phyloP scores from a whole-genome alignment of 2,888 invertebrate species.

The Aelia acuminata region DNA sequence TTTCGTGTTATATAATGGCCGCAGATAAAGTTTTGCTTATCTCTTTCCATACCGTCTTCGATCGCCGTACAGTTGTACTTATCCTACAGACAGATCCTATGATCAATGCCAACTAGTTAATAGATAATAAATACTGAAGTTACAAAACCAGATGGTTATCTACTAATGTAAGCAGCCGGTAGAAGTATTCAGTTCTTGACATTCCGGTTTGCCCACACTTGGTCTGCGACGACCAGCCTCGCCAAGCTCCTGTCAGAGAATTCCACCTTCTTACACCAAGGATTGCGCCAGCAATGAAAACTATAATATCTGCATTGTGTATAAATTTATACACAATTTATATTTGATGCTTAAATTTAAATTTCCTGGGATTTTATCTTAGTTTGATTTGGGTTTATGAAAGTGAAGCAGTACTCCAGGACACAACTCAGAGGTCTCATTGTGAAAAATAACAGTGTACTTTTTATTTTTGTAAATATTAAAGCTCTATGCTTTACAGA shows the following conservation, averaged over 20 bases:
- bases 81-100: neutral
- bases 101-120: constrained; percentile 6
- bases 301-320: neutral
- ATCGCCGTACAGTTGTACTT: neutral
- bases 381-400: no score
- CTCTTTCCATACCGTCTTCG: no score
- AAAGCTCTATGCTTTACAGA: no score
- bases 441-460: no score
- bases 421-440: no score
- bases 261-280: neutral
- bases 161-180: constrained; percentile 15
- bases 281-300: neutral
- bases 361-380: no score
- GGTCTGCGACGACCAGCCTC: neutral
- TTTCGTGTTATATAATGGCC: neutral
- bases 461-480: no score
- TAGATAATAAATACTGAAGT: neutral
- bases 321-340: no score
- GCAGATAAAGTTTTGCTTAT: neutral
- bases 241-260: constrained; percentile 16
- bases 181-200: constrained; percentile 7
- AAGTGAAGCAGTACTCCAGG: no score
- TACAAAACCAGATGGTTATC: constrained; percentile 34
- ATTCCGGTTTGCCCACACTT: constrained; percentile 57
- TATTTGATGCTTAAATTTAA: no score